Conservation (phyloP, 2,888 invertebrate species). For the Drosophila putrida region DNA sequence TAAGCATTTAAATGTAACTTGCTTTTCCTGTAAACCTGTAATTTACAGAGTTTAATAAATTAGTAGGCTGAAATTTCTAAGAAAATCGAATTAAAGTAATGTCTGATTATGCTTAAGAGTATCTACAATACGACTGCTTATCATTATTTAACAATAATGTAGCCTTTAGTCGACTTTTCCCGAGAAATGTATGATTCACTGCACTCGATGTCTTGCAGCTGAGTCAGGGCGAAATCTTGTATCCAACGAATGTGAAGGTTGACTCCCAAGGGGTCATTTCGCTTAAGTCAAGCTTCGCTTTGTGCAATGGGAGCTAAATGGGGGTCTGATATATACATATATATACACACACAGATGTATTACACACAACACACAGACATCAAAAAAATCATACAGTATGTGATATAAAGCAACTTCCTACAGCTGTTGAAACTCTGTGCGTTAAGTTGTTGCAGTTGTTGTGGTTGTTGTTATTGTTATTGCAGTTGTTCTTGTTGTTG, state of each 20-base stretch:
- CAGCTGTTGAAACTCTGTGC: slow-evolving; percentile 66
- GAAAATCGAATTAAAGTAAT: no score
- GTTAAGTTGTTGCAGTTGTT: slow-evolving; percentile 37
- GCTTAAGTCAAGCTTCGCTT: slow-evolving; percentile 63
- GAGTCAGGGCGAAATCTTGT: slow-evolving; percentile 24
- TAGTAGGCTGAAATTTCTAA: no score
- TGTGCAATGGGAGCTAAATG: slow-evolving; percentile 51
- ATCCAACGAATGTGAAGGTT: slow-evolving; percentile 43
- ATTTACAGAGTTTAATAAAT: no score
- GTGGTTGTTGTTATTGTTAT: slow-evolving; percentile 12
- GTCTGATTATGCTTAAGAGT: no score
- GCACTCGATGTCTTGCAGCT: slow-evolving; percentile 20
- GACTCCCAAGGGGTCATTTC: slow-evolving; percentile 61
- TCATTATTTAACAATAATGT: neutral
- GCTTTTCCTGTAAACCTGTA: no score
- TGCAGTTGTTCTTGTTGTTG: slow-evolving; percentile 38
- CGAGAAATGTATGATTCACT: slow-evolving; percentile 4
- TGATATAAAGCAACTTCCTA: slow-evolving; percentile 65
- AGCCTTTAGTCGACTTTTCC: neutral
- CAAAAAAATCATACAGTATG: slow-evolving; percentile 21
- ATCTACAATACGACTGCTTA: neutral
- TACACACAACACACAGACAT: slow-evolving; percentile 11
- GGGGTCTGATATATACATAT: slow-evolving; percentile 12
- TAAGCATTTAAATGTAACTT: no score
- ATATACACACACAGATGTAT: slow-evolving; percentile 2